A percentile compares a stretch with the other conserved stretches of the same genome.
Evolutionary conservation across 2,113 vertebrate genomes (phyloP).

Genomic region (Coreoperca whiteheadi): DNA sequence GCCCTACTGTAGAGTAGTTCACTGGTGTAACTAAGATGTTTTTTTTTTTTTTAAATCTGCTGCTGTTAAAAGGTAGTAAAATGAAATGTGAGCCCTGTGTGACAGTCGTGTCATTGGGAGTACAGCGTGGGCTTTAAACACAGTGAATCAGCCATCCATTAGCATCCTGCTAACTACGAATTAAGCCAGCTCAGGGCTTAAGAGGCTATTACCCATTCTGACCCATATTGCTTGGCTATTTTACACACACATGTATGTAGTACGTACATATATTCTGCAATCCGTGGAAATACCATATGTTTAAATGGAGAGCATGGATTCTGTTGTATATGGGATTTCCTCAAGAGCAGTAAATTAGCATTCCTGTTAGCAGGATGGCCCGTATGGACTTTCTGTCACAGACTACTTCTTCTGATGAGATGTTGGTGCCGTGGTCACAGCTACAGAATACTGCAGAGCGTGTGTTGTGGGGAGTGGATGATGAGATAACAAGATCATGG

Average conservation of each 20-base stretch:
- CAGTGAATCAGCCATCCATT: conserved; percentile 22
- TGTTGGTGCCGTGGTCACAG: neutral
- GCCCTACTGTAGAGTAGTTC: neutral
- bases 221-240: neutral
- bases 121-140: conserved; percentile 6
- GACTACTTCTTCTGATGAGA: neutral
- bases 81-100: neutral
- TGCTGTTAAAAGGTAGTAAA: neutral
- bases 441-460: neutral
- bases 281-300: neutral
- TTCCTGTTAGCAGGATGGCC: neutral
- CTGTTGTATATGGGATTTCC: conserved; percentile 10
- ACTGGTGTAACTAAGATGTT: neutral
- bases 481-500: neutral
- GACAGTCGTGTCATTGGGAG: conserved; percentile 18
- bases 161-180: conserved; percentile 22
- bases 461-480: neutral
- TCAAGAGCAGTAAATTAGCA: conserved; percentile 12
- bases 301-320: conserved; percentile 4
- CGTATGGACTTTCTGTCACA: neutral
- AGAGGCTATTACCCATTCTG: conserved; percentile 22
- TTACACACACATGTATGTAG: neutral
- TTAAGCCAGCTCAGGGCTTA: conserved; percentile 35
- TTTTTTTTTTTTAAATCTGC: neutral
- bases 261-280: neutral